Evolutionary conservation across 2,888 invertebrate species (phyloP), one percentile per base, ranked within the genome.

Genomic region (Melipona beecheii): DNA sequence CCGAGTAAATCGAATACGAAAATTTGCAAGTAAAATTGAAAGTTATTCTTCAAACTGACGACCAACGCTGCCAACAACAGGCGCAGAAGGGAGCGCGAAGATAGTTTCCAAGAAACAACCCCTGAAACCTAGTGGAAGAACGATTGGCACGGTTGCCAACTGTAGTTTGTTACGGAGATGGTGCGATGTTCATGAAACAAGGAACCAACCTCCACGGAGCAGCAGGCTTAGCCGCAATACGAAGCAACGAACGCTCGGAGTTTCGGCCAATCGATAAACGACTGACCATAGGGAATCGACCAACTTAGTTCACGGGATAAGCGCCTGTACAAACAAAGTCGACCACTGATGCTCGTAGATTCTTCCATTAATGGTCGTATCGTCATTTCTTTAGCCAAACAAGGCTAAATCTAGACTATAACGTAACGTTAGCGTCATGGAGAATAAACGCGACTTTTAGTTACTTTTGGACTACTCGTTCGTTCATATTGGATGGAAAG

Each of bases 231-330:
- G 50, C 74, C 73, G 70, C 83, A 81, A 71, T 76, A 49, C 74
- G 76, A 78, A 86, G 86, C 84, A 85, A 89, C 87, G 81, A 80
- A 84, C 87, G 81, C 86, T 79, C 83, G 54, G 49, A 64, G 76
- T 68, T 71, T 75, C 66, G 75, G 49, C 65, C 80, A 80, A 83
- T 84, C 84, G 78, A 90, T 88, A 85, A 86, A 49, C 75, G 78
- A 87, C 76, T 85, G 81, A 86, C 90, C 88, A 81, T 84, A 69
- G 89, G 88, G 90, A 90, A 84, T 90, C 84, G 88, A 80, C 77
- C 73, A 90, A 90, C 83, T 89, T 90, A 84, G 86, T 87, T 83
- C 84, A 27, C 62, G 31, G 72, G 58, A 74, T 87, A 78, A 69
- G 49, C 72, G 27, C 68, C 72, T n/a, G 4, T 13, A 27, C 60